Base-by-base conservation (phyloP, 1,140 invertebrate species). In the Drosophila pseudoobscura region DNA sequence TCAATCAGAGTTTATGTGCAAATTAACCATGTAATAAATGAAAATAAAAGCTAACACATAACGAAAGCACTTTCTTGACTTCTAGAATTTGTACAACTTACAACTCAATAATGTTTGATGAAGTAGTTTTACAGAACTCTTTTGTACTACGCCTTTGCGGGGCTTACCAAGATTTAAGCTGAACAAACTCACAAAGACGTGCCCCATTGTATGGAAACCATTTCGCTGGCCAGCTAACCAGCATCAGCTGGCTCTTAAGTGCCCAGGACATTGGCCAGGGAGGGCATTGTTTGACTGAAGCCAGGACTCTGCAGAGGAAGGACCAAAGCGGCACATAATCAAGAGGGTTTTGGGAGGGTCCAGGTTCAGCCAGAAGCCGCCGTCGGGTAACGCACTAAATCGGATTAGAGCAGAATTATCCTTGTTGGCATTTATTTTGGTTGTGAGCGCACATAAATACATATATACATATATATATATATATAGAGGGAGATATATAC, bases 351-450 rank as follows among this genome's bases (percentile, higher is more conserved):
- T 45, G 17, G 41, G 43, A 11, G 7, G 39, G 8, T 15, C 15
- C 35, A n/a, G 35, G 41, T n/a, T 17, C 17, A n/a, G 4, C 35
- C 44, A 22, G 66, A 17, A 71, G 54, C 41, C 52, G 62, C 56
- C 56, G 54, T 13, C 62, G 56, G 55, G 62, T 72, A 60, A 66
- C 80, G 80, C 43, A 85, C 58, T 78, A 89, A 88, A 88, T 88
- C 83, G 84, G 83, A 88, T 88, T 88, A 88, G 64, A 68, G 72
- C 39, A 50, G 83, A 79, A 89, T 88, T 89, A 88, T 88, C 79
- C 84, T 79, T 88, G 84, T 77, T 89, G 83, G 80, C 82, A 87
- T 84, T 84, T 84, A 84, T 84, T 84, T 80, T 77, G 75, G 72
- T 60, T 76, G 63, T 59, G 60, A 45, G 29, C 58, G 26, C 49